Evolutionary conservation across 2,888 invertebrate genomes (phyloP).

Genomic region (Oscheius onirici): DNA sequence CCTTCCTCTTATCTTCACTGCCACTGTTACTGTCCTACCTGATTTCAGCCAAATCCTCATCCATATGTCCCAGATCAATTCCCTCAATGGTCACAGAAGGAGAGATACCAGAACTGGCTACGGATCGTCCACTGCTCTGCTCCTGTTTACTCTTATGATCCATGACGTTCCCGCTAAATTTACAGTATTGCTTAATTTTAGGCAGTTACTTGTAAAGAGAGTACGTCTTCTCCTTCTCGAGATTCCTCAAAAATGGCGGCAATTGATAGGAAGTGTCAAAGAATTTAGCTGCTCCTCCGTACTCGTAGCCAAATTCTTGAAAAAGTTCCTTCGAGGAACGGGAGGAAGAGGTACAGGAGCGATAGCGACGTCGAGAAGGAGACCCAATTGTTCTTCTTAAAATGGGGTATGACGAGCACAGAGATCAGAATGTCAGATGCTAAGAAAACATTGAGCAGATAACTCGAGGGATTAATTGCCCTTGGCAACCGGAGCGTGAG

Average conservation of each 20-base stretch:
- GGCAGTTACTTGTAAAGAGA: conserved; percentile 7
- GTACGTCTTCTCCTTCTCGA: conserved; percentile 10
- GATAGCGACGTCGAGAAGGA: conserved; percentile 40
- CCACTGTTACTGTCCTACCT: not conserved
- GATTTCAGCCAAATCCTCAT: conserved; percentile 4
- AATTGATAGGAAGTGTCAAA: conserved; percentile 21
- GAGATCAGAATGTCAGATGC: not conserved
- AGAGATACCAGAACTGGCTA: conserved; percentile 30
- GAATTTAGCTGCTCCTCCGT: not conserved
- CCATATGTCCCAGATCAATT: conserved; percentile 13
- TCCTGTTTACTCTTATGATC: not conserved
- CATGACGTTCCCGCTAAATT: conserved; percentile 25
- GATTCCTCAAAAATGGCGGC: conserved; percentile 26
- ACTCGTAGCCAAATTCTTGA: conserved; percentile 6
- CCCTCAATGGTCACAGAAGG: conserved; percentile 31
- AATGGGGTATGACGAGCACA: not conserved
- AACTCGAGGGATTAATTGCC: conserved; percentile 1
- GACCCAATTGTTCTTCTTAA: conserved; percentile 19
- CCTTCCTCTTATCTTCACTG: not conserved
- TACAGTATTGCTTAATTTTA: not conserved
- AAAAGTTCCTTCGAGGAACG: conserved; percentile 20
- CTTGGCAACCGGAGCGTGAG: not conserved
- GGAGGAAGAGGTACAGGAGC: conserved; percentile 36
- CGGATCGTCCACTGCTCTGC: conserved; percentile 8
- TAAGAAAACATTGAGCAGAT: not conserved